Conservation (phyloP, 2,797 vertebrate species). For the Menidia menidia region DNA sequence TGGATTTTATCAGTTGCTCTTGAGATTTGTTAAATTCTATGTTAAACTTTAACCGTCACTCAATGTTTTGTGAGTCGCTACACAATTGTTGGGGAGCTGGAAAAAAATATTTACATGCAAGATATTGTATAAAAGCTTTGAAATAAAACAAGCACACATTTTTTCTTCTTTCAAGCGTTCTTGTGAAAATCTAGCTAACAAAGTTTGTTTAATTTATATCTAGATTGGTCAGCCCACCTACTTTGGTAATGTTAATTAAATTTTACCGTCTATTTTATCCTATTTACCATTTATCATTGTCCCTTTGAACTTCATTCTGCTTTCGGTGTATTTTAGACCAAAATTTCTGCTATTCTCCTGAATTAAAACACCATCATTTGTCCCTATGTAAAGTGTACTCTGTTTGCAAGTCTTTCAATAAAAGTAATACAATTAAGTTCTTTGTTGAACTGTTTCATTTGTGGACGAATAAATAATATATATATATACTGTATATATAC, state of each 20-base stretch:
- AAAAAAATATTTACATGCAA: slow-evolving; percentile 26
- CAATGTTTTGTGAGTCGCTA: slow-evolving; percentile 40
- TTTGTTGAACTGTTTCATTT: neutral
- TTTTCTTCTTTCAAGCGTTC: slow-evolving; percentile 10
- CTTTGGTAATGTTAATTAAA: slow-evolving; percentile 40
- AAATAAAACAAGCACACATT: slow-evolving; percentile 25
- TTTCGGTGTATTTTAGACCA: slow-evolving; percentile 56
- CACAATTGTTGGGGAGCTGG: slow-evolving; percentile 19
- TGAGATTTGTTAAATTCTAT: slow-evolving; percentile 39
- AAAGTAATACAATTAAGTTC: slow-evolving; percentile 59
- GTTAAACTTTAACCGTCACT: slow-evolving; percentile 47
- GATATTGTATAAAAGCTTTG: slow-evolving; percentile 59
- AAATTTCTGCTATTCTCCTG: slow-evolving; percentile 61
- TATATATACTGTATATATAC: neutral
- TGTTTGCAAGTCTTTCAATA: slow-evolving; percentile 83
- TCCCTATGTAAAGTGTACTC: slow-evolving; percentile 69
- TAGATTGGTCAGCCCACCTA: slow-evolving; percentile 47
- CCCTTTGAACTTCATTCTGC: slow-evolving; percentile 44
- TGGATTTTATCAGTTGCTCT: slow-evolving; percentile 19
- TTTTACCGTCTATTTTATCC: slow-evolving; percentile 39
- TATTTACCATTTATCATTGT: slow-evolving; percentile 40
- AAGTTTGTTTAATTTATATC: slow-evolving; percentile 31
- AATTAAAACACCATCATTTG: slow-evolving; percentile 47
- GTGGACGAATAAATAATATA: neutral
- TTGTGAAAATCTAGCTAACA: slow-evolving; percentile 8